Percentiles rank a stretch among this genome's conserved stretches.
Conservation (phyloP, 2,113 vertebrate genomes). For the Nymphicus hollandicus region DNA sequence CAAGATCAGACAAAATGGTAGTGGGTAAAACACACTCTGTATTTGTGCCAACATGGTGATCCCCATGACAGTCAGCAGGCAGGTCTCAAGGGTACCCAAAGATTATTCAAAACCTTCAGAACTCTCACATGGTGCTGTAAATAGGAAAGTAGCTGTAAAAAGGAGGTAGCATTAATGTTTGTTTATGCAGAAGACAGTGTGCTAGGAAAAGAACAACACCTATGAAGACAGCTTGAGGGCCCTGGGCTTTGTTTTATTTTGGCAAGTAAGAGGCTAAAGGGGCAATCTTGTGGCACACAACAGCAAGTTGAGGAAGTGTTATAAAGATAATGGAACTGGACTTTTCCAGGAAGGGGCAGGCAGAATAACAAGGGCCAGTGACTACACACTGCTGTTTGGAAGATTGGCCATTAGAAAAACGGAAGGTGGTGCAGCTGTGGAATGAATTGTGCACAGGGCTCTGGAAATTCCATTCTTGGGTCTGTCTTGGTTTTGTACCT, state of each 20-base stretch:
- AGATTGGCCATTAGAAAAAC: background rate
- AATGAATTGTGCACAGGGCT: fast-evolving
- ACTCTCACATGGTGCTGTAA: too few relatives aligned
- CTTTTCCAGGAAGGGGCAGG: background rate
- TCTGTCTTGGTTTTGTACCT: background rate
- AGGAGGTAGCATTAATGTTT: background rate
- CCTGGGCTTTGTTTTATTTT: background rate
- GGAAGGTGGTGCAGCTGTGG: background rate
- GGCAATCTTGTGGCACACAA: background rate
- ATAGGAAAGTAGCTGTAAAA: background rate
- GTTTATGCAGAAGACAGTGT: background rate
- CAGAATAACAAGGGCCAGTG: background rate
- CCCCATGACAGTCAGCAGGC: too few relatives aligned
- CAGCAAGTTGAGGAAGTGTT: background rate
- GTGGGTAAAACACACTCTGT: too few relatives aligned
- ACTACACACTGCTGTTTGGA: background rate
- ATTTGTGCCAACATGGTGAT: too few relatives aligned
- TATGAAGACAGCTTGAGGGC: background rate
- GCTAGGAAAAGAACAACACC: background rate
- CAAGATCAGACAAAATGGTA: too few relatives aligned
- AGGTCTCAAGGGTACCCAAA: too few relatives aligned
- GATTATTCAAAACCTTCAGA: too few relatives aligned
- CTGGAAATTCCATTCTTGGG: background rate
- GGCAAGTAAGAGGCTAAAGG: background rate
- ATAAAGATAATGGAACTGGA: background rate